Conservation (phyloP, 2,113 vertebrate genomes). For the Corythornis cristatus region DNA sequence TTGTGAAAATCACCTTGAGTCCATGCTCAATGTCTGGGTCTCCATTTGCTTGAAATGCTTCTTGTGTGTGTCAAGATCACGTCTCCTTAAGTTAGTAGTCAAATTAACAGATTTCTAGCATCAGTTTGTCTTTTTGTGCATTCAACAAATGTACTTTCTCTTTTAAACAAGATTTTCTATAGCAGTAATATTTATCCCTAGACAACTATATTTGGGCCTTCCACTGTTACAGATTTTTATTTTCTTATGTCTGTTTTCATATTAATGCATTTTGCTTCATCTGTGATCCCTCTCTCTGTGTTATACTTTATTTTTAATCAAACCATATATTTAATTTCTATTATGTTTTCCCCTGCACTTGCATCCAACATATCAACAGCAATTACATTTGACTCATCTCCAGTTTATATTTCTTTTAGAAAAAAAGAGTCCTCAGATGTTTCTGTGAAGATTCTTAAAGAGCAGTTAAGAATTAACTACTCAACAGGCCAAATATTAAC, state of each 20-base stretch:
- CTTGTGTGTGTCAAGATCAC: background rate
- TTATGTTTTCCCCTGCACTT: background rate
- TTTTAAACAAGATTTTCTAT: background rate
- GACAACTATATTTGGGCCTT: background rate
- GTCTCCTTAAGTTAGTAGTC: background rate
- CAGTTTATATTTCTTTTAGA: background rate
- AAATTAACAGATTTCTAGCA: background rate
- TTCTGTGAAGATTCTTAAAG: background rate
- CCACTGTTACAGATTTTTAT: background rate
- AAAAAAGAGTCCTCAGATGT: background rate
- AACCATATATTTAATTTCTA: background rate
- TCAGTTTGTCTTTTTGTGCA: background rate
- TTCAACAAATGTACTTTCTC: background rate
- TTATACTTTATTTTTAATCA: conserved; percentile 22
- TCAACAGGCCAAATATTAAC: background rate
- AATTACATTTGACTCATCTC: background rate
- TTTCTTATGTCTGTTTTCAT: background rate
- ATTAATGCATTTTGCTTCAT: background rate
- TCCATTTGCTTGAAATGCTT: background rate
- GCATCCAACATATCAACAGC: background rate
- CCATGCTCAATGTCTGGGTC: accelerated
- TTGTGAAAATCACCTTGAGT: background rate
- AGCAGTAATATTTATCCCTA: background rate
- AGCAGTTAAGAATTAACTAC: background rate
- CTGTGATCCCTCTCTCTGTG: background rate